A percentile compares a stretch with the other conserved stretches of the same genome.
phyloP scores from a whole-genome alignment of 2,888 invertebrate genomes.

The Dascillus cervinus region DNA sequence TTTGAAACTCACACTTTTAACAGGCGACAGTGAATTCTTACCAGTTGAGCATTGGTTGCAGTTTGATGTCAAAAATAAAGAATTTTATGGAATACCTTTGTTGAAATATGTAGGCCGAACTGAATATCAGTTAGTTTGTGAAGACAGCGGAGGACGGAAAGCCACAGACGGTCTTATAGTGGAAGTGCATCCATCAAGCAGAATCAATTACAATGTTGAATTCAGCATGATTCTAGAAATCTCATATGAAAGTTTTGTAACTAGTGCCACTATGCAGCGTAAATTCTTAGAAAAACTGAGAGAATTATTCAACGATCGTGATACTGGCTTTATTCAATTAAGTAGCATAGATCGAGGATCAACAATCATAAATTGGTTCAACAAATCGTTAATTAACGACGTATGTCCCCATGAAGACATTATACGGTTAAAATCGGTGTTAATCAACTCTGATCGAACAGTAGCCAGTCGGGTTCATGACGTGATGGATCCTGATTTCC shows the following conservation, averaged over 20 bases:
- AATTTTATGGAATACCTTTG: constrained; percentile 80
- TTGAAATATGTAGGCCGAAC: constrained; percentile 62
- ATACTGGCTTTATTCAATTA: constrained; percentile 66
- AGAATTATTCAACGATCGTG: constrained; percentile 66
- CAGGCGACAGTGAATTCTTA: constrained; percentile 61
- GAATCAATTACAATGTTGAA: constrained; percentile 63
- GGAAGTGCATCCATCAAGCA: constrained; percentile 58
- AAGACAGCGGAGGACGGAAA: constrained; percentile 64
- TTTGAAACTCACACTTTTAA: constrained; percentile 65
- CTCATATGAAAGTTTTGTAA: constrained; percentile 58
- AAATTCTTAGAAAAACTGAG: constrained; percentile 75
- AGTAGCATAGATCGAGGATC: constrained; percentile 60
- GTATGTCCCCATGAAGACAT: constrained; percentile 75
- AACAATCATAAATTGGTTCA: constrained; percentile 71
- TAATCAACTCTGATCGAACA: constrained; percentile 56
- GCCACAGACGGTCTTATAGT: constrained; percentile 76
- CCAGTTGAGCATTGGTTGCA: constrained; percentile 74
- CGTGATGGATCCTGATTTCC: constrained; percentile 64
- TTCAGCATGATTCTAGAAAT: constrained; percentile 74
- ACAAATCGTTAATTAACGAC: constrained; percentile 65
- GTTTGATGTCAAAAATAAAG: constrained; percentile 80
- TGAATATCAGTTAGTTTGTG: constrained; percentile 71
- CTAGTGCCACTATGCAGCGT: constrained; percentile 65
- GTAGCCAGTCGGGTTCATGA: constrained; percentile 53
- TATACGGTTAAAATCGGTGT: constrained; percentile 59